A percentile compares a stretch with the other conserved stretches of the same genome.
Conservation (phyloP, 2,888 invertebrate genomes). For the Malacosoma neustria region DNA sequence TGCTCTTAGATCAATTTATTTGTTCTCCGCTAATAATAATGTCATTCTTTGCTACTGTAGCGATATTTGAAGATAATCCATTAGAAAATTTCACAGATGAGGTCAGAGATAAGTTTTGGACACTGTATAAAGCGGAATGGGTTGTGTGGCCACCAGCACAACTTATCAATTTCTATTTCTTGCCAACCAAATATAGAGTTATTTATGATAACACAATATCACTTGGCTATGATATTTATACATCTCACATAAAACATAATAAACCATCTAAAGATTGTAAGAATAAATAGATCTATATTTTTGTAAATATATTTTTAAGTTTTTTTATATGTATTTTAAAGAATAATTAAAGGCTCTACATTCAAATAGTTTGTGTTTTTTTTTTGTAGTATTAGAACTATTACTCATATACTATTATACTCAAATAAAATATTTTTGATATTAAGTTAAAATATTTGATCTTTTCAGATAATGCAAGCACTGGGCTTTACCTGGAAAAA, state of each 20-base stretch:
- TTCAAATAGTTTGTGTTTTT: not conserved
- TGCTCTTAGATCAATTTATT: slow-evolving; percentile 86
- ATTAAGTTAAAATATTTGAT: slow-evolving; percentile 6
- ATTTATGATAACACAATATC: slow-evolving; percentile 91
- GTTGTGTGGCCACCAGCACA: slow-evolving; percentile 95
- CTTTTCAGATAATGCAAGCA: slow-evolving; percentile 47
- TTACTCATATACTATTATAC: too few species aligned
- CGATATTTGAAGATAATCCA: slow-evolving; percentile 79
- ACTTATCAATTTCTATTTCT: slow-evolving; percentile 91
- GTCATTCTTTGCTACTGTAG: slow-evolving; percentile 85
- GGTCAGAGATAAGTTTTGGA: slow-evolving; percentile 82
- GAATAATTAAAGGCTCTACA: not conserved
- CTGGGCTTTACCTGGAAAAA: slow-evolving; percentile 45
- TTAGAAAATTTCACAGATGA: slow-evolving; percentile 78
- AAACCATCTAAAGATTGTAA: slow-evolving; percentile 19
- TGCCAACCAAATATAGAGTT: slow-evolving; percentile 88
- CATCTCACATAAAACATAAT: slow-evolving; percentile 84
- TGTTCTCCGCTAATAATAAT: slow-evolving; percentile 88
- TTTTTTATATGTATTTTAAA: not conserved
- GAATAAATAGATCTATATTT: slow-evolving; percentile 1
- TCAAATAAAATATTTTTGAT: slow-evolving; percentile 1
- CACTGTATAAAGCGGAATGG: slow-evolving; percentile 91
- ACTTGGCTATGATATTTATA: slow-evolving; percentile 89
- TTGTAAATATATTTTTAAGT: not conserved
- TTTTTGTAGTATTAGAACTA: not conserved